Evolutionary conservation across 2,888 invertebrate species (phyloP).

Genomic region (Harpalus rubripes): DNA sequence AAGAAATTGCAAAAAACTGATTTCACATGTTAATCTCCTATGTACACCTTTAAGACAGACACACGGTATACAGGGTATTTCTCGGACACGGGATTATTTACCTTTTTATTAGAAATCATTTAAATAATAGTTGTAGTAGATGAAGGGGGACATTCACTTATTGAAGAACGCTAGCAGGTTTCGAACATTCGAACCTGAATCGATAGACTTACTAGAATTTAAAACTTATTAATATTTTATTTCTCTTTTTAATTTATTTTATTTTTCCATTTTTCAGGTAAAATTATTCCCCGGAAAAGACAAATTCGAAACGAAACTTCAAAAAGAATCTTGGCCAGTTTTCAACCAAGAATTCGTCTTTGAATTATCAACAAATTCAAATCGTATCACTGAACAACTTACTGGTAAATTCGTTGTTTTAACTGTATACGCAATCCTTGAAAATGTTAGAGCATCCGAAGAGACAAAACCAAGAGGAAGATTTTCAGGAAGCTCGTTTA

Average conservation of each 20-base stretch:
- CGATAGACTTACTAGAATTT: background rate
- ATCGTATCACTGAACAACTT: constrained; percentile 80
- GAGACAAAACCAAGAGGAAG: constrained; percentile 72
- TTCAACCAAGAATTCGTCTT: constrained; percentile 90
- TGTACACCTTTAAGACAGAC: too few species aligned
- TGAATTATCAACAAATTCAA: constrained; percentile 79
- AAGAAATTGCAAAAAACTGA: too few species aligned
- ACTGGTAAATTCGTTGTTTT: constrained; percentile 84
- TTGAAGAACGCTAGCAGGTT: too few species aligned
- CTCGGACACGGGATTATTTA: too few species aligned
- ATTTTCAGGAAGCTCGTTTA: constrained; percentile 69
- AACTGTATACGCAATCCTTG: constrained; percentile 84
- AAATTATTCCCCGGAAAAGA: constrained; percentile 88
- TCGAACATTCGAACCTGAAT: too few species aligned
- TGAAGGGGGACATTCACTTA: too few species aligned
- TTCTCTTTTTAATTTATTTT: background rate
- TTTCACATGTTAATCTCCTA: too few species aligned
- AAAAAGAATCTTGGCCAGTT: constrained; percentile 88
- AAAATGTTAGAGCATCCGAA: constrained; percentile 77
- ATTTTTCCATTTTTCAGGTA: constrained; percentile 78
- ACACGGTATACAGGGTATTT: too few species aligned
- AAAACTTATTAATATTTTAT: background rate
- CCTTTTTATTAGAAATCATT: too few species aligned
- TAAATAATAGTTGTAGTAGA: too few species aligned
- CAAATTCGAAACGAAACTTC: constrained; percentile 86